These are phyloP conservation scores for Diadegma fenestrale DNA, from an alignment of 2,888 invertebrate genomes.

Conservation along the genomic window DNA sequence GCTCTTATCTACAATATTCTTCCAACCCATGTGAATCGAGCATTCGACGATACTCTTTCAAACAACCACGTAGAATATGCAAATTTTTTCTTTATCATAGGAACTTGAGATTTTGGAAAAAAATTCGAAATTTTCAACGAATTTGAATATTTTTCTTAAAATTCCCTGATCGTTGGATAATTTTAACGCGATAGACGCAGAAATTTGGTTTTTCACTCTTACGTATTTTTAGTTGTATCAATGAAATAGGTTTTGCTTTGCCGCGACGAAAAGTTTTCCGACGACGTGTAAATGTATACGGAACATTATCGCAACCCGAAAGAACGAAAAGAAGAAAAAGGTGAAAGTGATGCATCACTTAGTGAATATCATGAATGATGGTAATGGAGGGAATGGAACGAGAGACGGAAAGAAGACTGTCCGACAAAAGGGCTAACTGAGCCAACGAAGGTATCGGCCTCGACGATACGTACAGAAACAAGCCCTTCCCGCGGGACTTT, in stretches of 20 bases:
- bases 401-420: slow-evolving; percentile 24
- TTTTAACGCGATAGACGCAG: background rate
- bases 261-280: slow-evolving; percentile 21
- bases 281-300: background rate
- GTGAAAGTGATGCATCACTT: slow-evolving; percentile 59
- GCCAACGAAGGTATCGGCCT: slow-evolving; percentile 36
- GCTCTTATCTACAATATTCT: background rate
- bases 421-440: slow-evolving; percentile 29
- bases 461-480: slow-evolving; percentile 10
- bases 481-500: slow-evolving; percentile 63
- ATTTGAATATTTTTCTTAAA: background rate
- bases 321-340: slow-evolving; percentile 7
- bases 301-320: slow-evolving; percentile 30
- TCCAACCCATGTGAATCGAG: background rate
- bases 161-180: background rate
- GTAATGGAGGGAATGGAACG: slow-evolving; percentile 11
- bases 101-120: background rate
- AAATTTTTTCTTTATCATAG: background rate
- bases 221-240: background rate
- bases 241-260: slow-evolving; percentile 9
- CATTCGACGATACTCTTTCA: background rate
- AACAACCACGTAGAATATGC: background rate
- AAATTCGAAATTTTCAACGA: background rate
- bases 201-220: background rate
- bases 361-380: slow-evolving; percentile 42